Evolutionary conservation across 1,140 invertebrate species (phyloP), one percentile per base, ranked within the genome.

Genomic region (Saxidomus purpurata): DNA sequence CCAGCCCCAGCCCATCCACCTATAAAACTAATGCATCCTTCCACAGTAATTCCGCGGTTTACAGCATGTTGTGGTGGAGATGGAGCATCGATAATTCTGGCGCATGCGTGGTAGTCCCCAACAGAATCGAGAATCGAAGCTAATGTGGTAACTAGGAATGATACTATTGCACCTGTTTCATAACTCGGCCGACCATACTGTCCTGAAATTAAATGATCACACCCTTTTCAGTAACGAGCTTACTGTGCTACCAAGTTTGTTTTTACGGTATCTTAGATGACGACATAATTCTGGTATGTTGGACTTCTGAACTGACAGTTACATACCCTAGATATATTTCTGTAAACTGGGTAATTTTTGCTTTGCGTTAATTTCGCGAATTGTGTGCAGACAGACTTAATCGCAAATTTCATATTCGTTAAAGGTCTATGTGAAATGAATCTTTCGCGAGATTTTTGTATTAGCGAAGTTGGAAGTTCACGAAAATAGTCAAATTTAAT

Each of bases 21-120:
- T 17, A 98, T 94, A 9, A 98, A 95, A 0, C 98, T 98, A 17
- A 98, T 98, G 17, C 98, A 91, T 0, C 98, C 98, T 96, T 98
- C 98, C 0, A 97, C 97, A 13, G 97, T 97, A 47, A 98, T 98
- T 6, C 94, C 94, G 19, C 94, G 79, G 59, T 94, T 94, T 4
- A 94, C 90, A 9, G 94, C 93, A 63, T 91, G 91, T 1, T 61
- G 59, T 17, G 94, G 94, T 13, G 94, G 94, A 17, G 93, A 81
- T 13, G 94, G 91, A 25, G 92, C 91, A 4, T 82, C 83, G 13
- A 77, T 83, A 9, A 91, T 59, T 67, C 90, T 87, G 0, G 92
- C 90, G 28, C 82, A 90, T 69, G 94, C 92, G 63, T 91, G 91
- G 88, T 95, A 95, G 83, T 95, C 94, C 0, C 93, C 95, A 19